Base-by-base conservation (phyloP, 2,888 invertebrate species). In the Ctena decussata region DNA sequence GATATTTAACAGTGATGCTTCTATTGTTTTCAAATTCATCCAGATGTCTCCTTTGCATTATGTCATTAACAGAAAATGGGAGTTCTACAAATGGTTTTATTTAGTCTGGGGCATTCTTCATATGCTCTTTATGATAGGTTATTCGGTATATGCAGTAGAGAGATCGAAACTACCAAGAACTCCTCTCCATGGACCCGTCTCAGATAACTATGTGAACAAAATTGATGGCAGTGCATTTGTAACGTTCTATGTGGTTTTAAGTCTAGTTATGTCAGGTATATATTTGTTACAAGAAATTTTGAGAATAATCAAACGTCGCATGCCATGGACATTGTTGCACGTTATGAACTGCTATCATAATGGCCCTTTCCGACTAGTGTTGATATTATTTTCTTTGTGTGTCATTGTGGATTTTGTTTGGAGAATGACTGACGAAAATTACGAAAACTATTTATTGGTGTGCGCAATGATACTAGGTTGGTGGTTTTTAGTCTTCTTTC, bases 401-500 rank as follows among this genome's bases (percentile, higher is more conserved):
- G 57, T 87, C 0, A 8, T 90, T 3, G 41, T 70, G 1, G 90
- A 90, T 39, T 77, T 85, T 46, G 37, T 89, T 21, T 82, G 89
- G 86, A 77, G 57, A 27, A 18, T 74, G 27, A 32, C 49, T 21
- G 74, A 80, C 12, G 24, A 57, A n/a, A 27, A 53, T 30, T 87
- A 87, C 65, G 79, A 74, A 11, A 84, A 87, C 44, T 85, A 77
- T 73, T 57, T 86, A 35, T 69, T 90, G 27, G 84, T 90, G 15
- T 76, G 69, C 30, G 76, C 88, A 15, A 77, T 90, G 73, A 83
- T 90, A 37, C 37, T 83, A 5, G 89, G 89, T 3, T 90, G 90
- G 90, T 90, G 87, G 87, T 90, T 90, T 74, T 44, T 86, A 21
- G 84, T 90, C 0, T 90, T 87, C 80, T 90, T 90, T 70, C 78